phyloP scores from a whole-genome alignment of 2,113 vertebrate species.

The Podocnemis expansa region DNA sequence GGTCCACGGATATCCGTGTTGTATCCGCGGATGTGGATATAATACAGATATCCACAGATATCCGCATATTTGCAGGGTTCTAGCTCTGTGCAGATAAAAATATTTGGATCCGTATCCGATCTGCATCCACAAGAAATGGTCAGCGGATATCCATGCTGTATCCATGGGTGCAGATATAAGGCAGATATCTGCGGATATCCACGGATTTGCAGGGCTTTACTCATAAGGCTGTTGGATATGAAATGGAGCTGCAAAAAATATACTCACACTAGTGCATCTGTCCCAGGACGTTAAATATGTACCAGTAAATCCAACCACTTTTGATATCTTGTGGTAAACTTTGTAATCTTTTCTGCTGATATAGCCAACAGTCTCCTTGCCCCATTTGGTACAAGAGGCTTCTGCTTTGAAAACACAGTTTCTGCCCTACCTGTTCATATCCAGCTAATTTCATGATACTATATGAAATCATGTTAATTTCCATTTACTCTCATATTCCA shows the following conservation, averaged over 20 bases:
- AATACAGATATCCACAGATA: too few species aligned
- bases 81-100: too few species aligned
- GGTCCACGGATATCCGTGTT: too few species aligned
- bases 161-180: too few species aligned
- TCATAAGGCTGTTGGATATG: not conserved
- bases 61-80: too few species aligned
- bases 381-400: not conserved
- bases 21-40: too few species aligned
- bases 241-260: not conserved
- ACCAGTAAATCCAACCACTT: not conserved
- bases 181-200: too few species aligned
- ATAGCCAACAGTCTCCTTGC: not conserved
- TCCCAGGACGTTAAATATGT: not conserved
- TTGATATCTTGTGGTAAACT: not conserved
- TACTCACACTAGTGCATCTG: not conserved
- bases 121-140: too few species aligned
- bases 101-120: too few species aligned
- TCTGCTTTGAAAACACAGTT: not conserved
- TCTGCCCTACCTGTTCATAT: not conserved
- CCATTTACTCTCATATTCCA: not conserved
- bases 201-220: too few species aligned
- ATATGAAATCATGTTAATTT: not conserved
- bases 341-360: not conserved
- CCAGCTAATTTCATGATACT: not conserved
- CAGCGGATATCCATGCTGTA: too few species aligned